A percentile compares a stretch with the other conserved stretches of the same genome.
These are phyloP conservation scores for Drosophila neotestacea DNA, from an alignment of 2,888 invertebrate genomes.

Conservation along the genomic window DNA sequence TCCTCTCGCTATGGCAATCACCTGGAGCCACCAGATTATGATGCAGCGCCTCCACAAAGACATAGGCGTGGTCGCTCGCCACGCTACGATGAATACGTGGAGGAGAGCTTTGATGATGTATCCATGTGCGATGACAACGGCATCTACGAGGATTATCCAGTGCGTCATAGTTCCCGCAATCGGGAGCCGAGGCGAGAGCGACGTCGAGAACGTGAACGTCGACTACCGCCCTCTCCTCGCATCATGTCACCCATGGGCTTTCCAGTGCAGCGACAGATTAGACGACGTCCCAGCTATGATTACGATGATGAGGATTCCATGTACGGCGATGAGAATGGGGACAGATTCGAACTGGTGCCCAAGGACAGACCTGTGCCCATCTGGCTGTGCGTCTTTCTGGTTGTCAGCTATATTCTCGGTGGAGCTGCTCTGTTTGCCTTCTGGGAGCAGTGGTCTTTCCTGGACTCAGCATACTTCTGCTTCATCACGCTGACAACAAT, in stretches of 20 bases:
- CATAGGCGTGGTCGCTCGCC: constrained; percentile 72
- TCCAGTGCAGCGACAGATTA: constrained; percentile 87
- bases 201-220: constrained; percentile 55
- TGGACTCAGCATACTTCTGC: constrained; percentile 96
- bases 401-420: constrained; percentile 94
- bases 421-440: constrained; percentile 94
- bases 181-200: constrained; percentile 62
- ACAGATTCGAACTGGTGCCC: constrained; percentile 84
- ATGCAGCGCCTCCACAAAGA: constrained; percentile 39
- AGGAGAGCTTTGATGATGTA: constrained; percentile 81
- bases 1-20: constrained; percentile 81
- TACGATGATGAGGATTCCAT: constrained; percentile 88
- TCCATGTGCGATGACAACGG: constrained; percentile 61
- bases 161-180: constrained; percentile 52
- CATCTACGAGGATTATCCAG: constrained; percentile 74
- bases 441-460: constrained; percentile 94
- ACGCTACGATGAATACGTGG: constrained; percentile 80
- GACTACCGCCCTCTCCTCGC: constrained; percentile 86
- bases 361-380: constrained; percentile 91
- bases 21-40: constrained; percentile 81
- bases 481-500: constrained; percentile 97
- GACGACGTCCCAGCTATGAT: constrained; percentile 85
- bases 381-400: constrained; percentile 94
- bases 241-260: constrained; percentile 90
- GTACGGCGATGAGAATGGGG: constrained; percentile 86